These are phyloP conservation scores for Scomber scombrus DNA, from an alignment of 2,113 vertebrate species.

Conservation along the genomic window DNA sequence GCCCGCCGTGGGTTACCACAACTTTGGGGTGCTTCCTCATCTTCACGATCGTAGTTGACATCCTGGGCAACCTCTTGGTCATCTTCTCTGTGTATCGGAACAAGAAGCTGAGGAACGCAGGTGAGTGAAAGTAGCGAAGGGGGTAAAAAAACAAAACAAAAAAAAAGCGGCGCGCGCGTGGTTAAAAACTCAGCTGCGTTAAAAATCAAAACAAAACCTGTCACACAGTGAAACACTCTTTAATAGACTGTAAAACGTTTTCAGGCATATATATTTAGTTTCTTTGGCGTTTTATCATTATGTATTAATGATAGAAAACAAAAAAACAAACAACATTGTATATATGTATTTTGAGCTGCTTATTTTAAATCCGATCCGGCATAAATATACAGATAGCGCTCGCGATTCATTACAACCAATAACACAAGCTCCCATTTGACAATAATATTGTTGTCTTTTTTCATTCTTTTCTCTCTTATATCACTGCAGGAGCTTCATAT, in stretches of 20 bases:
- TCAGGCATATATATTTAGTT: too few species aligned
- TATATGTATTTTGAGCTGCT: background rate
- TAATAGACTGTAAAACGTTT: too few species aligned
- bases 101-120: conserved; percentile 94
- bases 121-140: conserved; percentile 67
- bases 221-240: conserved; percentile 1
- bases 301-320: too few species aligned
- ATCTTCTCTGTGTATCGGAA: conserved; percentile 95
- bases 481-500: too few species aligned
- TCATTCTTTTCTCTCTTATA: background rate
- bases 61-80: conserved; percentile 95
- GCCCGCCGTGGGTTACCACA: conserved; percentile 90
- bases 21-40: conserved; percentile 91
- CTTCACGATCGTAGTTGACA: conserved; percentile 94
- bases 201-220: conserved; percentile 21
- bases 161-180: conserved; percentile 8
- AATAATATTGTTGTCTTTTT: background rate
- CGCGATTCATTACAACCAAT: background rate
- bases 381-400: background rate
- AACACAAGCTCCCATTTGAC: rapidly evolving
- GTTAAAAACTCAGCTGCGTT: background rate
- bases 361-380: background rate
- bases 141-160: background rate
- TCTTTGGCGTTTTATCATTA: too few species aligned
- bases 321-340: background rate